phyloP scores from a whole-genome alignment of 2,888 invertebrate genomes.

The Papilio gigon region DNA sequence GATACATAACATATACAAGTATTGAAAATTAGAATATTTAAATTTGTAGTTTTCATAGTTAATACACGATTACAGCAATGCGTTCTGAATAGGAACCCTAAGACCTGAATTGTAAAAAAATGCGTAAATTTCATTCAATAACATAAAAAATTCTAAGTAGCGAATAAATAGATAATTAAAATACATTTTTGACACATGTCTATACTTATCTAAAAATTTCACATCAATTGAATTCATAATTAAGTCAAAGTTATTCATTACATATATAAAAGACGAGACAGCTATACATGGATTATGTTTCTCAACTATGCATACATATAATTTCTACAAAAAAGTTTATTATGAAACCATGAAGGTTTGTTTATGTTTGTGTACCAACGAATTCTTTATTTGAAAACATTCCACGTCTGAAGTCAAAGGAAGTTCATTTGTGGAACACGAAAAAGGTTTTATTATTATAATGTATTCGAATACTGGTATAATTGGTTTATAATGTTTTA shows the following conservation, averaged over 20 bases:
- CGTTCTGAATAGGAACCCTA: background rate
- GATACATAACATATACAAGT: background rate
- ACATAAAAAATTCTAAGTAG: background rate
- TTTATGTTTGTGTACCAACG: too few species aligned
- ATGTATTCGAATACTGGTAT: too few species aligned
- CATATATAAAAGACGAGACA: background rate
- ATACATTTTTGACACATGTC: background rate
- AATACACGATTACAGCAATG: background rate
- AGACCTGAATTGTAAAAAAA: background rate
- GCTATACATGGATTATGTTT: background rate
- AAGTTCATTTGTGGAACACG: too few species aligned
- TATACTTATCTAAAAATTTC: background rate
- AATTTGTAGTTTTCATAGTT: slow-evolving; percentile 3
- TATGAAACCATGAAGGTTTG: too few species aligned
- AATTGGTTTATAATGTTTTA: too few species aligned
- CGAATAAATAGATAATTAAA: slow-evolving; percentile 10
- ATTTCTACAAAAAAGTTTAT: too few species aligned
- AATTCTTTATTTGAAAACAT: too few species aligned
- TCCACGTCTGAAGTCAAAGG: too few species aligned
- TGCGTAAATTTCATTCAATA: slow-evolving; percentile 2
- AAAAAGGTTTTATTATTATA: too few species aligned
- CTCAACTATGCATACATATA: background rate
- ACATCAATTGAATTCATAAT: background rate
- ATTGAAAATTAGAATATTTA: background rate
- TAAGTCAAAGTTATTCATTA: background rate